A percentile compares a stretch with the other conserved stretches of the same genome.
Conservation (phyloP, 2,797 vertebrate genomes). For the Cetoscarus ocellatus region DNA sequence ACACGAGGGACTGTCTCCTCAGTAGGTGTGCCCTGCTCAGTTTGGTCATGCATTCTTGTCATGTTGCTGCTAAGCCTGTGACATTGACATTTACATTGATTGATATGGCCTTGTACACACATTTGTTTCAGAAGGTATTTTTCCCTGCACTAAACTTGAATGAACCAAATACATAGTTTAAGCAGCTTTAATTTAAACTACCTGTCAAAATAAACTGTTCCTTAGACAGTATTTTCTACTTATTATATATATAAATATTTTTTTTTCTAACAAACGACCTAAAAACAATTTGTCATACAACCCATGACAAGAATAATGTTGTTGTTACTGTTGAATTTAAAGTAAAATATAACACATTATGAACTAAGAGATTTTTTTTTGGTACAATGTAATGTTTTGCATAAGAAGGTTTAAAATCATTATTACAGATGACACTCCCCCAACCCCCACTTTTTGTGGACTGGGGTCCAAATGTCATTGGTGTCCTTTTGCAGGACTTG, state of each 20-base stretch:
- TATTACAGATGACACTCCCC: not conserved
- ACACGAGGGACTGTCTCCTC: slow-evolving; percentile 53
- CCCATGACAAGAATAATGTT: no score
- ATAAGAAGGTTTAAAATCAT: not conserved
- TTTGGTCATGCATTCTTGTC: slow-evolving; percentile 80
- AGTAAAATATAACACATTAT: no score
- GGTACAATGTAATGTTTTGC: no score
- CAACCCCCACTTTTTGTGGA: slow-evolving; percentile 39
- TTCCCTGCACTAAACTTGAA: not conserved
- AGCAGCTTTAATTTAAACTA: not conserved
- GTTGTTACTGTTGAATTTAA: no score
- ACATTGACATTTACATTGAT: slow-evolving; percentile 66
- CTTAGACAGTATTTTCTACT: no score
- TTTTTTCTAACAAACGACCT: not conserved
- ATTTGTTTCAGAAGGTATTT: slow-evolving; percentile 33
- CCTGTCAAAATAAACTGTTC: not conserved
- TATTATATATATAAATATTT: no score
- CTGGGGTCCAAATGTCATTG: slow-evolving; percentile 68
- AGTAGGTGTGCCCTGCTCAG: slow-evolving; percentile 69
- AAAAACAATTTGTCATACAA: not conserved
- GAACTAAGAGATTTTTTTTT: no score
- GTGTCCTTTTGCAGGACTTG: slow-evolving; percentile 51
- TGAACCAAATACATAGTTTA: not conserved
- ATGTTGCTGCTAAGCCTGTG: slow-evolving; percentile 63
- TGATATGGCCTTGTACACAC: slow-evolving; percentile 39